Evolutionary conservation across 2,888 invertebrate genomes (phyloP).

Genomic region (Leptothorax acervorum): DNA sequence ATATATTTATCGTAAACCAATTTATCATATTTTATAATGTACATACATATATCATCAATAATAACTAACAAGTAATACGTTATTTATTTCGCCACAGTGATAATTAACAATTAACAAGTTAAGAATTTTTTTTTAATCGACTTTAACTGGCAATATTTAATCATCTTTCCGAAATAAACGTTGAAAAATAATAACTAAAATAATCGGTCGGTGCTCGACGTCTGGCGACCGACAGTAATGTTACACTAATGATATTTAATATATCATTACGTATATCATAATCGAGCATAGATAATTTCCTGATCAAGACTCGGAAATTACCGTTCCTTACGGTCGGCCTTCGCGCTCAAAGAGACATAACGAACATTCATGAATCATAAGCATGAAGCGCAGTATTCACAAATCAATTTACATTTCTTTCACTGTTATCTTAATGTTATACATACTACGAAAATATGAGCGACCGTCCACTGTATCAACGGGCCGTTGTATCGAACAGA

Average conservation of each 20-base stretch:
- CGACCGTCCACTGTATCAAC: conserved; percentile 24
- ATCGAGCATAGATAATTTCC: background rate
- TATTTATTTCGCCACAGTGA: too few species aligned
- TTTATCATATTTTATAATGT: background rate
- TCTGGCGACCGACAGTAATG: background rate
- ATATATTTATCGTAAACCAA: background rate
- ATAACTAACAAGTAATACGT: background rate
- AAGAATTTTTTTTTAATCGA: too few species aligned
- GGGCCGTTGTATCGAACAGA: conserved; percentile 33
- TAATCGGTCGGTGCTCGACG: background rate
- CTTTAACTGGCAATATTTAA: too few species aligned
- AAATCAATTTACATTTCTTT: conserved; percentile 51
- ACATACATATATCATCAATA: background rate
- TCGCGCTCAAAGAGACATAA: conserved; percentile 29
- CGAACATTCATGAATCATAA: conserved; percentile 39
- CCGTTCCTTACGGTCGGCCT: conserved; percentile 23
- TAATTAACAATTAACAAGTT: too few species aligned
- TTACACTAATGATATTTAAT: background rate
- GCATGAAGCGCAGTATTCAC: conserved; percentile 46
- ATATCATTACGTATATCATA: conserved; percentile 8
- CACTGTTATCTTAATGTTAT: conserved; percentile 45
- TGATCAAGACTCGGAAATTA: conserved; percentile 15
- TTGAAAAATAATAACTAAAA: background rate
- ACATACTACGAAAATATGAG: conserved; percentile 48
- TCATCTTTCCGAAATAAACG: too few species aligned